Conservation (phyloP, 1,140 invertebrate genomes). For the Psix sp. region DNA sequence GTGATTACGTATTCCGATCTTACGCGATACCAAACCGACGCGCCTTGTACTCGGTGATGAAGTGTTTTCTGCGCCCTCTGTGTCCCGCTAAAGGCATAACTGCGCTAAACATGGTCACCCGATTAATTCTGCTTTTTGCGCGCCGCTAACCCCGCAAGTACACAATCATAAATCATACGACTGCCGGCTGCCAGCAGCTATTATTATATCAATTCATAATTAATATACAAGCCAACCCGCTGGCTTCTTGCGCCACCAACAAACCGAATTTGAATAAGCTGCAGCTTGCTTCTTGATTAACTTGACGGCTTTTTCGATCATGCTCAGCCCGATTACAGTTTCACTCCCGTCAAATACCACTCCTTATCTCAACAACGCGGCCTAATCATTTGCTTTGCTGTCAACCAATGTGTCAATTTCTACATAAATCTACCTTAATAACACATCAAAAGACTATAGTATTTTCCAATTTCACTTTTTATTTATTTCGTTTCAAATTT, state of each 20-base stretch:
- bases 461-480: too few relatives aligned
- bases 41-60: conserved; percentile 63
- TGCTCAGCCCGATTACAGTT: conserved; percentile 10
- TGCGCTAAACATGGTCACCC: conserved; percentile 51
- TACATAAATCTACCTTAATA: too few relatives aligned
- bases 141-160: conserved; percentile 27
- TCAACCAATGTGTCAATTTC: conserved; percentile 12
- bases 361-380: conserved; percentile 10
- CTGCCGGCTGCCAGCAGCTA: conserved; percentile 28
- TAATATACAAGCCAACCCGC: conserved; percentile 38
- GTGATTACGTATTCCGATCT: conserved; percentile 73
- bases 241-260: conserved; percentile 16
- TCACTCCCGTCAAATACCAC: conserved; percentile 2
- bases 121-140: conserved; percentile 50
- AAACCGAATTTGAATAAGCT: conserved; percentile 24
- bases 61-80: conserved; percentile 71
- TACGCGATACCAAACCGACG: conserved; percentile 64
- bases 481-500: too few relatives aligned
- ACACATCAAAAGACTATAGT: too few relatives aligned
- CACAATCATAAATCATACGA: conserved; percentile 48
- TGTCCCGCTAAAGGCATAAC: conserved; percentile 46
- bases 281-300: conserved; percentile 15
- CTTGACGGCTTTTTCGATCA: conserved; percentile 20
- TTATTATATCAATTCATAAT: conserved; percentile 59
- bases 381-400: neutral